Evolutionary conservation across 2,113 vertebrate species (phyloP), one percentile per base, ranked within the genome.

Genomic region (Balaenoptera acutorostrata): DNA sequence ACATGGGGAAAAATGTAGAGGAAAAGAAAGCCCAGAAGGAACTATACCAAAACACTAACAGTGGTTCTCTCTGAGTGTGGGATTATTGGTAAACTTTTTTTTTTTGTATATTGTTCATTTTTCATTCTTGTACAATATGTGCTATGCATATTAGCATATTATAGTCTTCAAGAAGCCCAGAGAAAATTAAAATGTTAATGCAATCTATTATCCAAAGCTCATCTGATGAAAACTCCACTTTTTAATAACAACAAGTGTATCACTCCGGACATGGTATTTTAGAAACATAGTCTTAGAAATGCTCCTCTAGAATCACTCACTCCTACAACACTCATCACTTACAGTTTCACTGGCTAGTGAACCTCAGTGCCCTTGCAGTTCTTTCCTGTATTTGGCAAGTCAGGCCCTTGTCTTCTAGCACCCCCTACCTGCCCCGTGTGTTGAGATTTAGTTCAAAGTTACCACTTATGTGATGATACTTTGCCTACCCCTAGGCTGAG

Each of bases 351-450:
- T 11, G 18, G 57, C 12, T 11, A 3, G 6, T 21, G 59, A 64
- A 33, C 5, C 25, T 14, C 21, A 20, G 36, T 6, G 17, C 17
- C 27, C 71, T 25, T 11, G 8, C 11, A 20, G 13, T 6, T 94
- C 18, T 41, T 39, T 15, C 17, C 31, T 11, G 6, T 31, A 23
- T 8, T 64, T 29, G 29, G 44, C 59, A 8, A 33, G 4, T 27
- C 11, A 55, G 31, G 4, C 0, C 10, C 41, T 46, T 61, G 44
- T 44, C 12, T 84, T 59, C 36, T 18, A 64, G 59, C 0, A 33
- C 1, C 31, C 6, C 29, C 17, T 71, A 13, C 8, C 3, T 25
- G 3, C 0, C 23, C 33, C 4, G 7, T 2, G 27, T 44, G 17
- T 39, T 14, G 41, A 75, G n/a, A 90, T 20, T 57, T n/a, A 66